Evolutionary conservation across 1,140 invertebrate genomes (phyloP), one percentile per base, ranked within the genome.

Genomic region (Meloidogyne exigua): DNA sequence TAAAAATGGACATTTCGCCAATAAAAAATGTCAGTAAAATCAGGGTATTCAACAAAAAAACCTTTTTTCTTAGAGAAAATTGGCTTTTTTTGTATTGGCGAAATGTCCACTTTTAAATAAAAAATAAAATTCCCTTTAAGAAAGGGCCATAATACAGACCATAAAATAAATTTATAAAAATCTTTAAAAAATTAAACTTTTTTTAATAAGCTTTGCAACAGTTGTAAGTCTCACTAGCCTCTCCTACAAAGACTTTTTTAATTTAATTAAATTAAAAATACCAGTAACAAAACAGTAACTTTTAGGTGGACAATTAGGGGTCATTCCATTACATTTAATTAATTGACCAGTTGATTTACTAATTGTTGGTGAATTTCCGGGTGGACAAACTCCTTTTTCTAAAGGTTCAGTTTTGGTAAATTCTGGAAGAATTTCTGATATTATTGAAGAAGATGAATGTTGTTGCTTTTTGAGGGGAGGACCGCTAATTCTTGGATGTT

Each of bases 271-370:
- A 57, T 9, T 9, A 7, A 57, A 57, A 57, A n/a, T 44, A 18
- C 85, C 85, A 11, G 85, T 86, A 12, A 87, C 84, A 64, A 87
- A 87, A 44, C 85, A 87, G 62, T 87, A 87, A 21, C 81, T 80
- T 32, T 86, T 80, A 5, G 85, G 86, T 15, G 85, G 85, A 68
- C 85, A 87, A 28, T 87, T 84, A 2, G 85, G 85, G 25, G 79
- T 77, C 39, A 87, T 68, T 18, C 84, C 85, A 75, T 87, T 87
- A 75, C 85, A 87, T 21, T 84, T 65, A 9, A 78, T 74, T 49
- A 87, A 65, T 63, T 72, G 66, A 21, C 84, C 85, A 25, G 68
- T 73, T 1, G 28, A 42, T 28, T 76, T 77, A 68, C 85, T 81
- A 13, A 44, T 72, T 21, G 79, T 66, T n/a, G 85, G 81, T n/a